These are phyloP conservation scores for Molossus alvarezi DNA, from an alignment of 2,797 vertebrate species.

Conservation along the genomic window DNA sequence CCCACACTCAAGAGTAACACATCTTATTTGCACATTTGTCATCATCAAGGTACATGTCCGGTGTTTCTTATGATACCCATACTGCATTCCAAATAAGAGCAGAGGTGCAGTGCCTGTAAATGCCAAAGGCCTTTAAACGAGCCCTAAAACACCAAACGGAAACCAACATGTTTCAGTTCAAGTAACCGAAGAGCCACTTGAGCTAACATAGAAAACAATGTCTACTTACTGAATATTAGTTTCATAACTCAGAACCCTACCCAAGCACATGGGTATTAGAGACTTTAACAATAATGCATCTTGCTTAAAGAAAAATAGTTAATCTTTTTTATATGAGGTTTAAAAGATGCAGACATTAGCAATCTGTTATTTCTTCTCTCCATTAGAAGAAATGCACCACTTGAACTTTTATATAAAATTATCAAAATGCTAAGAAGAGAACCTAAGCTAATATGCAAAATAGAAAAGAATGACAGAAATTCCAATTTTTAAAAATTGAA, in stretches of 20 bases:
- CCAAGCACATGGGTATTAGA: background rate
- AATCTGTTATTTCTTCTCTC: conserved; percentile 51
- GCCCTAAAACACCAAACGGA: conserved; percentile 12
- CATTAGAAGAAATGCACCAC: background rate
- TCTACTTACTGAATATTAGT: conserved; percentile 40
- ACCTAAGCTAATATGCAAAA: background rate
- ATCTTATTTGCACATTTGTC: conserved; percentile 8
- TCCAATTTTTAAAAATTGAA: conserved; percentile 4
- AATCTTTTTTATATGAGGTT: conserved; percentile 38
- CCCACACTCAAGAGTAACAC: conserved; percentile 5
- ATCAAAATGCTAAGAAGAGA: conserved; percentile 45
- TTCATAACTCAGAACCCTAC: conserved; percentile 2
- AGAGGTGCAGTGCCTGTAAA: background rate
- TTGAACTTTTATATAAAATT: conserved; percentile 50
- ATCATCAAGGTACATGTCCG: conserved; percentile 26
- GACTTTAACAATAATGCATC: conserved; percentile 9
- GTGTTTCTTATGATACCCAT: conserved; percentile 14
- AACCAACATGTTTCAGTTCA: conserved; percentile 29
- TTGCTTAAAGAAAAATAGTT: conserved; percentile 59
- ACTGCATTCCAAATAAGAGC: conserved; percentile 33
- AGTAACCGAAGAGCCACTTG: conserved; percentile 23
- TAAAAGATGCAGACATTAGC: conserved; percentile 38
- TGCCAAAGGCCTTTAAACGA: conserved; percentile 8
- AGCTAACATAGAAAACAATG: conserved; percentile 51
- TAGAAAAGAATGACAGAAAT: conserved; percentile 27